Base-by-base conservation (phyloP, 1,140 invertebrate genomes). In the Diabrotica undecimpunctata region DNA sequence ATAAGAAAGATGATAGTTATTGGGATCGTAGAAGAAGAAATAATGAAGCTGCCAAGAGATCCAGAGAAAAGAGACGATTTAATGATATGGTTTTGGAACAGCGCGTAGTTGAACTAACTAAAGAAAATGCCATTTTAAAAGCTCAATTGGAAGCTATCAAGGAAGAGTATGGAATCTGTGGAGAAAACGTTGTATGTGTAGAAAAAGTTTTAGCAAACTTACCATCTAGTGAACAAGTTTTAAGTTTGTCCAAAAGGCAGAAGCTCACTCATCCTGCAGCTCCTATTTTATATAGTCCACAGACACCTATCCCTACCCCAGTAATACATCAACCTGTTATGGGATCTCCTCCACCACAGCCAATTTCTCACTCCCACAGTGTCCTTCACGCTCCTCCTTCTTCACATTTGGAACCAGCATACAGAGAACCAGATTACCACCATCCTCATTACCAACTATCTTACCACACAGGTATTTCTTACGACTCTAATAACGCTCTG, bases 61-160 rank as follows among this genome's bases (percentile, higher is more conserved):
- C 95, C 3, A 84, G 96, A 0, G 96, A 98, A 79, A 98, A 98
- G 81, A 84, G 96, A 12, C 86, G 96, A 9, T 91, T 96, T 81
- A 97, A 98, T 77, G 96, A 99, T 79, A 95, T 98, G 92, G 94
- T 97, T 0, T 82, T 98, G 8, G 95, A 98, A 77, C 93, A 94
- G 70, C 83, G 94, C 39, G 96, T 99, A 11, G 88, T 96, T 58
- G 95, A 97, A 77, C 81, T 98, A 6, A 95, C 93, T 69, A 94
- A 96, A 78, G 95, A 98, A 78, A 99, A 98, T 76, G 90, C 95
- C 74, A 88, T 96, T 10, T 83, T 99, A 0, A 92, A 95, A 79
- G 92, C 94, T 0, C 96, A 99, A 74, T 81, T 99, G 9, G 89
- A 91, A 64, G 93, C 94, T 5, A 92, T 98, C 55, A 92, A 94